Evolutionary conservation across 2,888 invertebrate genomes (phyloP), one percentile per base, ranked within the genome.

Genomic region (Oxytorus armatus): DNA sequence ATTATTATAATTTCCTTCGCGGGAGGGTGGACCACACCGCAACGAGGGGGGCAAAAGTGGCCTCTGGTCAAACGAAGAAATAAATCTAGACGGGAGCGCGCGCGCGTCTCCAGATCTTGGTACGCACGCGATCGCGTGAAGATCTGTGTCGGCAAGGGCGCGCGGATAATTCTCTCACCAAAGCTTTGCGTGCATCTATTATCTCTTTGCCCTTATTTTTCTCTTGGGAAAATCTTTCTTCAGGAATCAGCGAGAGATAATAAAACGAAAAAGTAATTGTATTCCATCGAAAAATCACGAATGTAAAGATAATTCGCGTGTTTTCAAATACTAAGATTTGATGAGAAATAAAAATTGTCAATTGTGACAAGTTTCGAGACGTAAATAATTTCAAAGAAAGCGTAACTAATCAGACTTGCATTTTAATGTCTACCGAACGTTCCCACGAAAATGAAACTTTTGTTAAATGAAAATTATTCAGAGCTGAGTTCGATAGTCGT

Each of bases 61-160:
- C 73, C 73, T 72, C 65, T 42, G 57, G 55, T 76, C 29, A 72
- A 80, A 53, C 63, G 51, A 59, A 63, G 61, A 82, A 77, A 63
- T 75, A 75, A 82, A 76, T 78, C 75, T 68, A 73, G 51, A 69
- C 55, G 5, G 2, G 74, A 70, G 69, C 55, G 61, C 75, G 70
- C 69, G 69, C 59, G 51, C 75, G 65, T 57, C 68, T n/a, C n/a
- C n/a, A n/a, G 68, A 70, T 75, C 42, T 65, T 44, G 42, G 25
- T 59, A 42, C 63, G 39, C 57, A 66, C 79, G 68, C 61, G 80
- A 78, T 72, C 76, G 76, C 68, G 79, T 75, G 75, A 65, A 65
- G 65, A 18, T 51, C 57, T 51, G 69, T 36, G 69, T 36, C 55
- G 55, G 42, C 49, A 36, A 77, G 82, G 82, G 66, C 79, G 78